Evolutionary conservation across 2,888 invertebrate genomes (phyloP).

Genomic region (Stegana nigrithorax): DNA sequence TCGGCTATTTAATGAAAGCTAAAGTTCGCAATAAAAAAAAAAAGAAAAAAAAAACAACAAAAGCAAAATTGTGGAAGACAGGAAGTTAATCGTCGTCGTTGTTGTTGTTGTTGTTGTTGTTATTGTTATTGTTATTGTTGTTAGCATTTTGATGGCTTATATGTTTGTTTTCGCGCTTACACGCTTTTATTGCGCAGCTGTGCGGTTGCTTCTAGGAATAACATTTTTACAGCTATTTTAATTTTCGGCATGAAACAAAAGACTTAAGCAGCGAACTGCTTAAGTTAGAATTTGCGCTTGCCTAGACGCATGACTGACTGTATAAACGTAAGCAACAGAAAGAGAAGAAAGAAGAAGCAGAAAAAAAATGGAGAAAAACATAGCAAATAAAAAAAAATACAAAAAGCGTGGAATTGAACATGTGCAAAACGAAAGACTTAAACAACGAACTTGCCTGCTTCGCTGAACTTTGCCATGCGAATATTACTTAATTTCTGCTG

Average conservation of each 20-base stretch:
- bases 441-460: no score
- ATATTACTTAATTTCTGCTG: no score
- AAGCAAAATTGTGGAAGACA: constrained; percentile 16
- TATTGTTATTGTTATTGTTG: not conserved
- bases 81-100: constrained; percentile 25
- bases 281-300: not conserved
- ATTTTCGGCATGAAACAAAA: constrained; percentile 5
- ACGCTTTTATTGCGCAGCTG: constrained; percentile 29
- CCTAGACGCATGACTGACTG: no score
- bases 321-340: no score
- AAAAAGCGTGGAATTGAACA: no score
- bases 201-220: constrained; percentile 13
- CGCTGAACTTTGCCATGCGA: no score
- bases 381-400: no score
- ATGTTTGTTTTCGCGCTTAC: constrained; percentile 14
- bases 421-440: no score
- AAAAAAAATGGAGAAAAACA: no score
- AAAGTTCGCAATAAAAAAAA: constrained; percentile 19
- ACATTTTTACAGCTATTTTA: not conserved
- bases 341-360: no score
- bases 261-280: constrained; percentile 13
- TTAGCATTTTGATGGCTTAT: no score
- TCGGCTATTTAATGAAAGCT: no score
- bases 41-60: not conserved
- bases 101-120: constrained; percentile 4